phyloP scores from a whole-genome alignment of 2,113 vertebrate genomes.

The Thoracochromis brauschi region DNA sequence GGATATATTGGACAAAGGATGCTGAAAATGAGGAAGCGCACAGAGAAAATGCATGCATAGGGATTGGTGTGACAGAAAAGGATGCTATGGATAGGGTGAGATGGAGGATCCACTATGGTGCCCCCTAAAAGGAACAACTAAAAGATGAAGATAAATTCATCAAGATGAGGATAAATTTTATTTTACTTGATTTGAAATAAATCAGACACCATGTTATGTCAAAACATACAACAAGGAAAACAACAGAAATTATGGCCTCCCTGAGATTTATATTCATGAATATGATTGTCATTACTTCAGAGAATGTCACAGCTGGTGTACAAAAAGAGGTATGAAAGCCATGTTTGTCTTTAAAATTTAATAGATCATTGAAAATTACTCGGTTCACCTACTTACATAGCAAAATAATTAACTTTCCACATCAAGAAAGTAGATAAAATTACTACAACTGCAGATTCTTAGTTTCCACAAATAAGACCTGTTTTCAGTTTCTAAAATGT shows the following conservation, averaged over 20 bases:
- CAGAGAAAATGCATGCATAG: background rate
- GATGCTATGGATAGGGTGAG: background rate
- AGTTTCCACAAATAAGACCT: background rate
- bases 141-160: background rate
- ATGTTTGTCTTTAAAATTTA: background rate
- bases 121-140: accelerated
- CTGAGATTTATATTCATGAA: background rate
- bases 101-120: background rate
- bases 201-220: background rate
- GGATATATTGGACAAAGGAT: background rate
- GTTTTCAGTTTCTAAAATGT: background rate
- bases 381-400: background rate
- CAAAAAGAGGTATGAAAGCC: background rate
- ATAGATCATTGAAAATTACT: background rate
- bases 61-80: background rate
- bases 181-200: background rate
- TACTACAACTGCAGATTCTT: accelerated
- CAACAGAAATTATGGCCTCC: background rate
- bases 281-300: background rate
- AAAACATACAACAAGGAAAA: background rate
- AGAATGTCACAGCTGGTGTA: background rate
- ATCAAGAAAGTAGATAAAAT: background rate
- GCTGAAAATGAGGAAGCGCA: background rate
- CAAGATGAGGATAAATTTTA: background rate
- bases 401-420: background rate